phyloP scores from a whole-genome alignment of 2,888 invertebrate genomes.

The Troilus luridus region DNA sequence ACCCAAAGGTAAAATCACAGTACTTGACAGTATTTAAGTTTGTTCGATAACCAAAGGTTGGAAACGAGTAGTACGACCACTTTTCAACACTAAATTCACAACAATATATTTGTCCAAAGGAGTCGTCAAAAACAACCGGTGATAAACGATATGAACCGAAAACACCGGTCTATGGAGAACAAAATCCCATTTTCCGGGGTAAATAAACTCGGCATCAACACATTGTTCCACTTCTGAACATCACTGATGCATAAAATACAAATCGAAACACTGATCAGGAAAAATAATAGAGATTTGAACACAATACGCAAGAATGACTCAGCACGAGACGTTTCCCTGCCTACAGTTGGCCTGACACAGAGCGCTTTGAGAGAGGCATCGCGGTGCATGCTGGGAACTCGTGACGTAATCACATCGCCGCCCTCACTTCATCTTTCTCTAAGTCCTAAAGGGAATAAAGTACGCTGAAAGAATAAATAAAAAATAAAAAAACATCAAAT shows the following conservation, averaged over 20 bases:
- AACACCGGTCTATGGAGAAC: conserved; percentile 37
- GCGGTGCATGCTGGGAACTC: conserved; percentile 18
- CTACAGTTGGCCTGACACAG: conserved; percentile 35
- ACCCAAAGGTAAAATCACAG: conserved; percentile 3
- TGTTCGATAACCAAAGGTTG: neutral
- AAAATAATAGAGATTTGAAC: conserved; percentile 2
- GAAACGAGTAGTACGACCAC: neutral
- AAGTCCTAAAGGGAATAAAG: neutral
- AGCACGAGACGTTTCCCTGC: conserved; percentile 34
- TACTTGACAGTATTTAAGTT: conserved; percentile 9
- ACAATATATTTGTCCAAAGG: neutral
- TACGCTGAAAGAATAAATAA: neutral
- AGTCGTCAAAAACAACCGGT: conserved; percentile 31
- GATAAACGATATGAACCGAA: conserved; percentile 37
- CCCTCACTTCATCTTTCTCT: conserved; percentile 36
- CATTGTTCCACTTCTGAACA: conserved; percentile 8
- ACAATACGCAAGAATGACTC: conserved; percentile 41
- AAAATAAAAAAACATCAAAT: neutral
- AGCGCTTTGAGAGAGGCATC: neutral
- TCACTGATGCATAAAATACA: neutral
- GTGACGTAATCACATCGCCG: conserved; percentile 36
- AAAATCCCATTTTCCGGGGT: conserved; percentile 31
- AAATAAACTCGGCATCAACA: conserved; percentile 21
- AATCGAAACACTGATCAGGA: neutral
- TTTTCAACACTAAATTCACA: conserved; percentile 23